Conservation (phyloP, 2,113 vertebrate genomes). For the Meriones unguiculatus region DNA sequence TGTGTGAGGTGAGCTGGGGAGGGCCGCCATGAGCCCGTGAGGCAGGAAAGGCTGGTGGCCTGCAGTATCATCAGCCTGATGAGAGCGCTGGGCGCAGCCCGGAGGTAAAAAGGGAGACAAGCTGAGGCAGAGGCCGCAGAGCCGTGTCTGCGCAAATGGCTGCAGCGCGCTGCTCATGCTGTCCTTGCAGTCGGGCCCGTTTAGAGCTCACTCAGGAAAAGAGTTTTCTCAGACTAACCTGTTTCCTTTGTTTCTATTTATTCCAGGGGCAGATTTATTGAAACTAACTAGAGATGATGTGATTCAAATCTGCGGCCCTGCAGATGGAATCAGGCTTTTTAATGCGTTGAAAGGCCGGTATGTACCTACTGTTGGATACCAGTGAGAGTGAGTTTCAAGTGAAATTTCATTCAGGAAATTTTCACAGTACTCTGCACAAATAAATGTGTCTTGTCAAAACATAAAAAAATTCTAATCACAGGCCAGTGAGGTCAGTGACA, state of each 20-base stretch:
- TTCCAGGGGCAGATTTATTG: slow-evolving; percentile 94
- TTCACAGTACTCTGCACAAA: neutral
- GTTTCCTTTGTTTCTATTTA: slow-evolving; percentile 41
- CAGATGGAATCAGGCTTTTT: slow-evolving; percentile 97
- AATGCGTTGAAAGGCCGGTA: slow-evolving; percentile 97
- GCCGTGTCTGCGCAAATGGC: neutral
- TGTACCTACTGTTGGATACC: slow-evolving; percentile 69
- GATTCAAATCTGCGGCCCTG: slow-evolving; percentile 99
- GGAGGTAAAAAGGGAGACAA: neutral
- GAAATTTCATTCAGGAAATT: slow-evolving; percentile 35
- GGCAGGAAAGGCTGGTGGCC: neutral
- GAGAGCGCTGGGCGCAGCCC: neutral
- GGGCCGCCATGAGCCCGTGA: neutral
- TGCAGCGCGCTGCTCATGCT: neutral
- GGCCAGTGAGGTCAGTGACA: too few species aligned
- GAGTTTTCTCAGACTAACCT: neutral
- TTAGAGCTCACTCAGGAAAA: neutral
- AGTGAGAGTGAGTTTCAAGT: slow-evolving; percentile 42
- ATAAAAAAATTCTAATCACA: neutral
- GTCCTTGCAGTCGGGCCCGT: neutral
- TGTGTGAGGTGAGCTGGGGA: neutral
- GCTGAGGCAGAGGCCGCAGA: neutral
- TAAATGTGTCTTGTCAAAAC: slow-evolving; percentile 32
- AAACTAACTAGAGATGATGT: slow-evolving; percentile 98
- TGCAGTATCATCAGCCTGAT: neutral